Evolutionary conservation across 2,888 invertebrate species (phyloP), one percentile per base, ranked within the genome.

Genomic region (Drosophila acutilabella): DNA sequence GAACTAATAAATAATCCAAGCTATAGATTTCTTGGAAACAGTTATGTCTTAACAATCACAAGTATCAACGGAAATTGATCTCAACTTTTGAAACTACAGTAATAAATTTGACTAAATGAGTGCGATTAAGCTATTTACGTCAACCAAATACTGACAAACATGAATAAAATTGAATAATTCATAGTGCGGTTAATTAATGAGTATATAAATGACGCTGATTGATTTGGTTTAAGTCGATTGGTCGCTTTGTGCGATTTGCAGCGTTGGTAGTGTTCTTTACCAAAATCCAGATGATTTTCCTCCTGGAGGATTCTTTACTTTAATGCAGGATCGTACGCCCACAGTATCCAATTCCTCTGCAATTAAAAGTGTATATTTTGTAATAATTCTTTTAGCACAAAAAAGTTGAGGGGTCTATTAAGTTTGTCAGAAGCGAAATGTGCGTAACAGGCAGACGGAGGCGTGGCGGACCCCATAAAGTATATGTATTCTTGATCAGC

Each of bases 231-330:
- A 42, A 36, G 48, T 16, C 30, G 23, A 1, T 23, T 23, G 14
- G 41, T 13, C 59, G 52, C 56, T 57, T 75, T 75, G 74, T 75
- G 74, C 74, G 68, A 10, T 16, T 38, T 16, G 36, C 38, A 33
- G 50, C 7, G 8, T 54, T 33, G 16, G 13, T 23, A 11, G 13
- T 40, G 26, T 10, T 11, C 8, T 92, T 95, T 96, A 97, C 97
- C 97, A 97, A 91, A 97, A 95, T 59, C 94, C 95, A 64, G 97
- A 96, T 8, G 97, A 97, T 92, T 96, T 96, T 51, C 98, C 98
- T 81, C 98, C 98, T 2, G 98, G 98, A 8, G 98, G 98, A 93
- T 97, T 96, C 92, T 96, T 95, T 2, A 98, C 97, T 82, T 96
- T 95, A 64, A 97, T 97, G 67, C 96, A 96, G 0, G 97, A 95